phyloP scores from a whole-genome alignment of 2,888 invertebrate genomes.

The Trachelus stipa region DNA sequence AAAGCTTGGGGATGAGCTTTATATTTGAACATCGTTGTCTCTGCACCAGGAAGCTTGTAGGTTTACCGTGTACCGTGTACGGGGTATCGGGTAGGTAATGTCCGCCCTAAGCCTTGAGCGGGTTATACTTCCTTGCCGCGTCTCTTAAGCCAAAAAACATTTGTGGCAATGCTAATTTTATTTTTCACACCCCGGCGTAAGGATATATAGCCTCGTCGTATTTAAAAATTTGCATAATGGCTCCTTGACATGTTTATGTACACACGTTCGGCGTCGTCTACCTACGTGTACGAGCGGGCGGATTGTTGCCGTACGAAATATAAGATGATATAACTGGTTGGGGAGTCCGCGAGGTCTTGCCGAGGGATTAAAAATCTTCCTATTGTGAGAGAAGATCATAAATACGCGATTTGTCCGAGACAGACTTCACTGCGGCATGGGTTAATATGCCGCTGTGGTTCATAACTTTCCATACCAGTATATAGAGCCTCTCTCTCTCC shows the following conservation, averaged over 20 bases:
- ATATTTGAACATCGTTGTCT: background rate
- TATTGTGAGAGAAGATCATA: slow-evolving; percentile 59
- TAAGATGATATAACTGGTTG: slow-evolving; percentile 43
- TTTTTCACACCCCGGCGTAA: slow-evolving; percentile 56
- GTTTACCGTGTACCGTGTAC: background rate
- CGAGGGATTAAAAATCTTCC: slow-evolving; percentile 57
- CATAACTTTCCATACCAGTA: slow-evolving; percentile 20
- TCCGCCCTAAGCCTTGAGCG: background rate
- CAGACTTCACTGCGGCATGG: slow-evolving; percentile 49
- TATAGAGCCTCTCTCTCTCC: slow-evolving; percentile 11
- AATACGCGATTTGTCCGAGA: slow-evolving; percentile 63
- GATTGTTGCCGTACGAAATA: slow-evolving; percentile 44
- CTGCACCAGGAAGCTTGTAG: background rate
- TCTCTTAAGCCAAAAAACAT: slow-evolving; percentile 35
- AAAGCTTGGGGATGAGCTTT: background rate
- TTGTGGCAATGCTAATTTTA: slow-evolving; percentile 61
- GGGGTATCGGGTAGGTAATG: background rate
- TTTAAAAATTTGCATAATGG: slow-evolving; percentile 66
- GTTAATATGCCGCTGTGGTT: slow-evolving; percentile 35
- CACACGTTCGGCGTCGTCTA: slow-evolving; percentile 39
- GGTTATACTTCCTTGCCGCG: background rate
- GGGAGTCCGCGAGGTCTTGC: slow-evolving; percentile 33
- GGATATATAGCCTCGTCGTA: slow-evolving; percentile 61
- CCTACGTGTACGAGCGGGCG: slow-evolving; percentile 41
- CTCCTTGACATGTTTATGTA: slow-evolving; percentile 64